These are phyloP conservation scores for Seira musarum DNA, from an alignment of 2,888 invertebrate species.

Conservation along the genomic window DNA sequence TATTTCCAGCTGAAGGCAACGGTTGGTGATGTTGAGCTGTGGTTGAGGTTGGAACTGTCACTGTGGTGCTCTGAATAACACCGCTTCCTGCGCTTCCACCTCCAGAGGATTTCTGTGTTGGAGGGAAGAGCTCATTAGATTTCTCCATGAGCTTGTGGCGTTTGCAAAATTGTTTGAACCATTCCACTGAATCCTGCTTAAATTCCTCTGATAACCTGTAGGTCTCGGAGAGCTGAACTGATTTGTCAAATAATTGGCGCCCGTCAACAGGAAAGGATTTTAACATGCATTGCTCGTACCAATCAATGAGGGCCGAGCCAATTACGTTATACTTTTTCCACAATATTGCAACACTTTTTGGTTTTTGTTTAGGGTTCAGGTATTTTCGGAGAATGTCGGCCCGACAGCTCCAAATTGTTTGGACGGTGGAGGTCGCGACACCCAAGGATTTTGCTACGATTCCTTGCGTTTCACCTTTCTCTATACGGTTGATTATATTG, in stretches of 20 bases:
- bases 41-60: too few relatives aligned
- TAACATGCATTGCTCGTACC: slow-evolving; percentile 11
- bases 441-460: slow-evolving; percentile 44
- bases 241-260: slow-evolving; percentile 17
- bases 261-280: not conserved
- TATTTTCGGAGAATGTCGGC: slow-evolving; percentile 36
- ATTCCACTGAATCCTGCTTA: slow-evolving; percentile 3
- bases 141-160: not conserved
- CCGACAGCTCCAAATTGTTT: slow-evolving; percentile 58
- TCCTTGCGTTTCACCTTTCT: slow-evolving; percentile 52
- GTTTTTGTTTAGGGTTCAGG: slow-evolving; percentile 33
- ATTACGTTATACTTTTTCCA: slow-evolving; percentile 50
- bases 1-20: too few relatives aligned
- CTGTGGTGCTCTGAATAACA: too few relatives aligned
- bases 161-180: slow-evolving; percentile 32
- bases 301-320: slow-evolving; percentile 28
- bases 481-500: slow-evolving; percentile 49
- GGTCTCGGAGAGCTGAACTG: slow-evolving; percentile 18
- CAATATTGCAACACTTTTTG: slow-evolving; percentile 33
- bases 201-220: slow-evolving; percentile 25
- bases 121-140: not conserved
- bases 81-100: too few relatives aligned
- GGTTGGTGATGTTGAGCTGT: not conserved
- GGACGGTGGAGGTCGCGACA: slow-evolving; percentile 47
- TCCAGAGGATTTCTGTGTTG: not conserved